Conservation (phyloP, 2,113 vertebrate genomes). For the Chaetura pelagica region DNA sequence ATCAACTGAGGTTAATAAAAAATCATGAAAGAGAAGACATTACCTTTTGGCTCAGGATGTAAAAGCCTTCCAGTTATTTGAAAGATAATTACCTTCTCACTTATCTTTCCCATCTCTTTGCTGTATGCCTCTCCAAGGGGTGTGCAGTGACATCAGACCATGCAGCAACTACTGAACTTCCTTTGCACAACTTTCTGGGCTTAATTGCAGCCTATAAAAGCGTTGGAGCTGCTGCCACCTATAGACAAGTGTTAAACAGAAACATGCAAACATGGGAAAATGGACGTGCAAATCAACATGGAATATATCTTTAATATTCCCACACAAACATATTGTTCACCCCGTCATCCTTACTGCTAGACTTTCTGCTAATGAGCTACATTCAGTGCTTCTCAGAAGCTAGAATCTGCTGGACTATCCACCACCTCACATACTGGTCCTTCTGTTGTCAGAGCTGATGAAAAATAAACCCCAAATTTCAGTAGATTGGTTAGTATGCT, state of each 20-base stretch:
- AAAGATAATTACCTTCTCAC: not conserved
- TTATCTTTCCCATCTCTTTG: not conserved
- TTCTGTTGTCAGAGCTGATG: constrained; percentile 20
- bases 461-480: constrained; percentile 55
- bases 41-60: not conserved
- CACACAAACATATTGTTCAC: not conserved
- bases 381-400: not conserved
- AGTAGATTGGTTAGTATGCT: constrained; percentile 39
- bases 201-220: not conserved
- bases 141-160: not conserved
- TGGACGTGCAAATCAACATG: not conserved
- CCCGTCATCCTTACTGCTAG: not conserved
- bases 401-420: not conserved
- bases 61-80: not conserved
- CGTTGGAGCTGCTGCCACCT: constrained; percentile 57
- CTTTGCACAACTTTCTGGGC: not conserved
- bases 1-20: constrained; percentile 2
- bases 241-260: not conserved
- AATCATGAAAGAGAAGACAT: not conserved
- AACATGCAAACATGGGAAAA: not conserved
- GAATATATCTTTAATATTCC: not conserved
- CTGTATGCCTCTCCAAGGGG: not conserved
- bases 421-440: not conserved
- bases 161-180: not conserved
- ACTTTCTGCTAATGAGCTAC: not conserved